Conservation (phyloP, 2,113 vertebrate species). For the Myiopsitta monachus region DNA sequence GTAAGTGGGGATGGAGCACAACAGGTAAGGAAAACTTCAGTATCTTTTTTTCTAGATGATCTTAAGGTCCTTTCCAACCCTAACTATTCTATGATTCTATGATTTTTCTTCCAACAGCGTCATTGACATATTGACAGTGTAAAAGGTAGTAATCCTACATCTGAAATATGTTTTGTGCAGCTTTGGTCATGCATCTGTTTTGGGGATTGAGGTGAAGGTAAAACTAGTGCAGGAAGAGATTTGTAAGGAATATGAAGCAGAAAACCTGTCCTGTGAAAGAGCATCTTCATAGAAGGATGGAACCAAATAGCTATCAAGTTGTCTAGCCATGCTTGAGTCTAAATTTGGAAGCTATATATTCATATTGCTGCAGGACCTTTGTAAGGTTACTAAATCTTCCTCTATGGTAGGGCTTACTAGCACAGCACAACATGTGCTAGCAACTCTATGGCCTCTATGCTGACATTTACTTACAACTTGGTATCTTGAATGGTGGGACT, state of each 20-base stretch:
- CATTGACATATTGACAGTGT: neutral
- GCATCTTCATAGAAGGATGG: neutral
- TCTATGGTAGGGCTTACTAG: neutral
- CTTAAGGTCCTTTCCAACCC: too few relatives aligned
- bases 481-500: neutral
- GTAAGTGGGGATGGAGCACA: slow-evolving; percentile 94
- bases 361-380: neutral
- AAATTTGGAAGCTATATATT: neutral
- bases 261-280: neutral
- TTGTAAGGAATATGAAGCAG: neutral
- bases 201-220: neutral
- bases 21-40: slow-evolving; percentile 83
- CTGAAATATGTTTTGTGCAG: neutral
- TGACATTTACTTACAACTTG: neutral
- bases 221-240: neutral
- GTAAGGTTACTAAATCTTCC: neutral
- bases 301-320: neutral
- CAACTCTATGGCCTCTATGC: neutral
- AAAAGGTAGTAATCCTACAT: neutral
- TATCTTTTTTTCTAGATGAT: neutral
- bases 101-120: neutral
- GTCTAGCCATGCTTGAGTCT: neutral
- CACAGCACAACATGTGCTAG: neutral
- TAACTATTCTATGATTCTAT: too few relatives aligned
- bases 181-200: neutral